Base-by-base conservation (phyloP, 1,140 invertebrate genomes). In the Cydia pomonella region DNA sequence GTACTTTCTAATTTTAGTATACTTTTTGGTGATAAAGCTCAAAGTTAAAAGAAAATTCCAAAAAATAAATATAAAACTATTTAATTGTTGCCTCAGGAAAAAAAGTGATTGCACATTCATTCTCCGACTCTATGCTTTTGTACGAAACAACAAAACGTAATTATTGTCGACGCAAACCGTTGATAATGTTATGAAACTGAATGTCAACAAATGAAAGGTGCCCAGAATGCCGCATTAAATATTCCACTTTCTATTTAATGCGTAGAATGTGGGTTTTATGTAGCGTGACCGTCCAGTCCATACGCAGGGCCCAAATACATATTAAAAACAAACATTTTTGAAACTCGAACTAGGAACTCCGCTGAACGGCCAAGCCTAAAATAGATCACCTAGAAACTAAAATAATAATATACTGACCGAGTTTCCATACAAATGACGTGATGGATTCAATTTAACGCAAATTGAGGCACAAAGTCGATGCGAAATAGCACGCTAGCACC, bases 191-290 rank as follows among this genome's bases (percentile, higher is more conserved):
- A 80, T 79, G 77, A 82, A 85, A 82, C 63, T 50, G 23, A 47
- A 76, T 83, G 83, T 83, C 82, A 83, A 85, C 81, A 82, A 82
- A 82, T 72, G 76, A 79, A 79, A 82, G 75, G 75, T 74, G 77
- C 63, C 59, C 78, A 27, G 73, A 59, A 72, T 76, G 62, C 73
- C 23, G 59, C 77, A 44, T 75, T 80, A 87, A 84, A 86, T 85
- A 87, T 84, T 81, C 78, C 73, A 81, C 81, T 84, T 85, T 82
- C 82, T 85, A 80, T 44, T 50, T 63, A 47, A 59, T 13, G 71
- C 41, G 72, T 47, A 29, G 64, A 69, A 69, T 21, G 64, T 33
- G n/a, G n/a, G 12, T 69, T 18, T 59, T 10, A 23, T 16, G 33
- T n/a, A 7, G 27, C 29, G 13, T 33, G 64, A 16, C 64, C 9